Evolutionary conservation across 2,113 vertebrate species (phyloP), one percentile per base, ranked within the genome.

Genomic region (Pangasianodon hypophthalmus): DNA sequence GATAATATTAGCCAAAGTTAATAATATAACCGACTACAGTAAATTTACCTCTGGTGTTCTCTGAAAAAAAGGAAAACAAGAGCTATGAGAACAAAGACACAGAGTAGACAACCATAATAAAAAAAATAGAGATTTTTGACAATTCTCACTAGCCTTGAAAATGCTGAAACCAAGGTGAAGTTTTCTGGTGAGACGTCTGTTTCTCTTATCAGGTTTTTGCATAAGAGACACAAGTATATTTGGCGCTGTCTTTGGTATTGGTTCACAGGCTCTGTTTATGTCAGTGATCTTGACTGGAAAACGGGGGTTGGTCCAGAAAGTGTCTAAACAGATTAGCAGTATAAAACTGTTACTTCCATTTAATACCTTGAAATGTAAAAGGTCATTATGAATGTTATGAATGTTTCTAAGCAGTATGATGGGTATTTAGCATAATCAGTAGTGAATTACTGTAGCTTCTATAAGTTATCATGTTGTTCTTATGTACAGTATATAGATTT

Each of bases 261-360:
- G 11, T 0, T 64, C 77, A 87, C 82, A 48, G 2, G 80, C 54
- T 24, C 64, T 58, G 1, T 85, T 37, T 26, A 89, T 13, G 21
- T 88, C 46, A 0, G 26, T 37, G 32, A 95, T 52, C 58, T 71
- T 92, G 54, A 96, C 19, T 14, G 91, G 92, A 89, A 90, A 96
- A 92, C 96, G 95, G 29, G 95, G 96, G 90, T 96, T 96, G 37
- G 86, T 95, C 94, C 94, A 93, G 56, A 93, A 94, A 16, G 75
- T 91, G 19, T 92, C 93, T 93, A 85, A 90, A 90, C 91, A 94
- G 67, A 84, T 60, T 21, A 83, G n/a, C 18, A 83, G 58, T 41
- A 84, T 41, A 41, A 56, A 41, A 44, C 32, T 26, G 56, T 84
- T 60, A 83, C 50, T 56, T 37, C 5, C 26, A 82, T 32, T 32